Evolutionary conservation across 2,113 vertebrate genomes (phyloP), one percentile per base, ranked within the genome.

Genomic region (Pardalotus punctatus): DNA sequence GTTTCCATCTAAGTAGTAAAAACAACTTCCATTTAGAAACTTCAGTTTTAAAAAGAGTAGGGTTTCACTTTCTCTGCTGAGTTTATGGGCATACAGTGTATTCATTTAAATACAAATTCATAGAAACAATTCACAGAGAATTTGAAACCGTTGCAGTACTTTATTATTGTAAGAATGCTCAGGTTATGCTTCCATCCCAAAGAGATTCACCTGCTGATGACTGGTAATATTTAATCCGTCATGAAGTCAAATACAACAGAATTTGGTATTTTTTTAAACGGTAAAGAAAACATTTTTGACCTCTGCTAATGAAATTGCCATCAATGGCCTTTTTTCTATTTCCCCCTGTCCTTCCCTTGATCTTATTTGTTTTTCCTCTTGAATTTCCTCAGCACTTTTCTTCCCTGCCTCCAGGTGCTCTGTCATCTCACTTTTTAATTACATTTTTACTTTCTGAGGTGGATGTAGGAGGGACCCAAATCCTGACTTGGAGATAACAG

Each of bases 1-100:
- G 16, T 84, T 71, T 62, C 48, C 78, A 19, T 95, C 38, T 66
- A 86, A 88, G 43, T 82, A 40, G 50, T 51, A 88, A 73, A 93
- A 93, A 10, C 36, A 60, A 81, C 90, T 89, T 88, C 91, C 27
- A 53, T 90, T 92, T 62, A 89, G 69, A 93, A 93, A 91, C 47
- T 71, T 45, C 33, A 20, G 2, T 81, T 95, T 93, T 95, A 40
- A n/a, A 36, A 95, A 87, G 12, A 43, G 71, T 81, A 81, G 74
- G 60, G 70, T 53, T 58, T 91, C 5, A 7, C 17, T 87, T 88
- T 38, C 65, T 86, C 61, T 67, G 21, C 24, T 61, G 60, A 61
- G 61, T 76, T 5, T 0, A 1, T 60, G 17, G 69, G 14, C 3
- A 11, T 35, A 50, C 0, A 2, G 10, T 90, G 47, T 61, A 29